phyloP scores from a whole-genome alignment of 1,140 invertebrate genomes.

The Brachionus asplanchnoidis region DNA sequence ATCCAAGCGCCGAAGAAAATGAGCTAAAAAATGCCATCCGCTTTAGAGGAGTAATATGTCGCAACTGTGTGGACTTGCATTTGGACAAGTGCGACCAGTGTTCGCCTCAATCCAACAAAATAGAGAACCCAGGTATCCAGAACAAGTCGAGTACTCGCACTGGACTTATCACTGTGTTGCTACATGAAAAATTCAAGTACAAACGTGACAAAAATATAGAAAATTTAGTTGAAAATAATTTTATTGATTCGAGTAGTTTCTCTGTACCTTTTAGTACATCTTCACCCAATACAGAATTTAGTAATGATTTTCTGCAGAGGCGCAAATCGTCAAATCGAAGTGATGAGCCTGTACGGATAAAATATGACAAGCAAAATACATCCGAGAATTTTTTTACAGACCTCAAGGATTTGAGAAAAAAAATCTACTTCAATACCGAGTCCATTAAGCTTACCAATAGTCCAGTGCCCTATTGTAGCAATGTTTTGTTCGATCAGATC shows the following conservation, averaged over 20 bases:
- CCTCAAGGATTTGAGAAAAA: neutral
- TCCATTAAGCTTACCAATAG: neutral
- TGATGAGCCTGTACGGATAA: neutral
- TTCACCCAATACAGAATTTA: neutral
- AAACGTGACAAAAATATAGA: neutral
- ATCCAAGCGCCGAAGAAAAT: neutral
- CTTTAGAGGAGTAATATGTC: neutral
- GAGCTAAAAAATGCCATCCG: neutral
- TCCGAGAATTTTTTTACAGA: constrained; percentile 1
- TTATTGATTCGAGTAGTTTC: neutral
- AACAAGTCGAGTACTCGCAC: neutral
- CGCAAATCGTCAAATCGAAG: neutral
- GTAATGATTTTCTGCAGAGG: neutral
- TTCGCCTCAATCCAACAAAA: neutral
- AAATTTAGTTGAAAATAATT: neutral
- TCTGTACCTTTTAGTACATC: constrained; percentile 3
- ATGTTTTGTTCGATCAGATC: constrained; percentile 9
- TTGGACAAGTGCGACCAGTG: constrained; percentile 10
- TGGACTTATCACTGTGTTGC: neutral
- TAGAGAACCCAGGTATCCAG: neutral
- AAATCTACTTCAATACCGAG: neutral
- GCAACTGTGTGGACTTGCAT: neutral
- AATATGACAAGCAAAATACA: neutral
- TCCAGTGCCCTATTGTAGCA: neutral
- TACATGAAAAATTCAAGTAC: neutral